Evolutionary conservation across 2,113 vertebrate genomes (phyloP), one percentile per base, ranked within the genome.

Genomic region (Globicephala melas): DNA sequence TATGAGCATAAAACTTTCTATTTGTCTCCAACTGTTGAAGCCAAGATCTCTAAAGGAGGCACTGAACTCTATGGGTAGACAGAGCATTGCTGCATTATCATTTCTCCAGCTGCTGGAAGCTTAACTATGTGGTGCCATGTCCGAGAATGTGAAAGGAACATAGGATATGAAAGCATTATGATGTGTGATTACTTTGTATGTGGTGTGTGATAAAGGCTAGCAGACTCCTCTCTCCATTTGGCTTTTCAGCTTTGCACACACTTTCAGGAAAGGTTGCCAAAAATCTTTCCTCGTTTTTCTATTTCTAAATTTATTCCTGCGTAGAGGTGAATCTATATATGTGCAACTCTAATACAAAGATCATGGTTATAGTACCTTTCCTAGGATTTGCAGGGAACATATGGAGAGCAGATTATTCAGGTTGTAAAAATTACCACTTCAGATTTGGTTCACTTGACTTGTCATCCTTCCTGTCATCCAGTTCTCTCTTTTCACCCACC

Each of bases 371-470:
- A 68, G 41, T 93, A 91, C 84, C 94, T 98, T 97, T 81, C 50
- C 71, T 82, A 91, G 50, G 80, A 86, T 95, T 86, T 97, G 20
- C 91, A 80, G 91, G 67, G 86, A 96, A 97, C 97, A 98, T 97
- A 98, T 97, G 97, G 96, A 96, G 76, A 96, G 55, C 97, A 97
- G 97, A 97, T 97, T 98, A 98, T 68, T 96, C 91, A 82, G 88
- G 97, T 91, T 97, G 97, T 97, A 96, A 97, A 97, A 97, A 91
- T 98, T 95, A 97, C 90, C 80, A 94, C 96, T 96, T 96, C 94
- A 96, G 96, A 89, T 97, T 89, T 95, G 97, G 97, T 97, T 98
- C 97, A 98, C 96, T 98, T 96, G 96, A 90, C 76, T 97, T 96
- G 92, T 96, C 96, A 97, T 95, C 80, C 94, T 96, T 91, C 55